Base-by-base conservation (phyloP, 2,888 invertebrate genomes). In the Synergus japonicus region DNA sequence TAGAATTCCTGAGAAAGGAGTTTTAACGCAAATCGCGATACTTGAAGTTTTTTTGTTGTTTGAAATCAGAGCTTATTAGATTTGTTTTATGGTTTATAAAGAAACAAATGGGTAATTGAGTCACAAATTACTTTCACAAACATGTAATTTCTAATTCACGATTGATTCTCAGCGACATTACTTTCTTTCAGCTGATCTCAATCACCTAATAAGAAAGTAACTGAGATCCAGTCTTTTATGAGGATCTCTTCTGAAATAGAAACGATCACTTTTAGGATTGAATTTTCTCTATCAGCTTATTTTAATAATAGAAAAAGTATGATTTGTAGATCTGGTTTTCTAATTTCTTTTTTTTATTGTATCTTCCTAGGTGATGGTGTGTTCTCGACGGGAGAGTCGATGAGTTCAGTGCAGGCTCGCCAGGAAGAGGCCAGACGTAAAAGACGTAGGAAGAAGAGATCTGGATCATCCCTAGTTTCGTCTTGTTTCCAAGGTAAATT, bases 391-490 rank as follows among this genome's bases (percentile, higher is more conserved):
- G 90, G 89, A 44, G 92, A 92, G 86, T 86, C 92, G 43, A 87
- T 92, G 85, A 90, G 89, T 81, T 91, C 91, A 77, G 92, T 93
- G 81, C 93, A 92, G 83, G 92, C 91, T 67, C 96, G 97, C 90
- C 97, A 97, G 93, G 97, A 97, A 90, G 97, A 97, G 93, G 97
- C 97, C 91, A 96, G 97, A 90, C 95, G 96, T 93, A 96, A 96
- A 92, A 95, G 97, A 88, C 96, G 97, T 91, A 97, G 96, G 94
- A 97, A 97, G 95, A 97, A 97, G 94, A 96, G 97, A 90, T 97
- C 97, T 85, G 97, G 97, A 91, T 96, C 96, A 91, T 97, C 97
- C 84, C 94, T 97, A 88, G 97, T 97, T 90, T 97, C 97, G 86
- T 97, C 97, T 88, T 97, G 97, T 93, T 98, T 97, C 94, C 97